phyloP scores from a whole-genome alignment of 2,113 vertebrate genomes.

The Recurvirostra avosetta region DNA sequence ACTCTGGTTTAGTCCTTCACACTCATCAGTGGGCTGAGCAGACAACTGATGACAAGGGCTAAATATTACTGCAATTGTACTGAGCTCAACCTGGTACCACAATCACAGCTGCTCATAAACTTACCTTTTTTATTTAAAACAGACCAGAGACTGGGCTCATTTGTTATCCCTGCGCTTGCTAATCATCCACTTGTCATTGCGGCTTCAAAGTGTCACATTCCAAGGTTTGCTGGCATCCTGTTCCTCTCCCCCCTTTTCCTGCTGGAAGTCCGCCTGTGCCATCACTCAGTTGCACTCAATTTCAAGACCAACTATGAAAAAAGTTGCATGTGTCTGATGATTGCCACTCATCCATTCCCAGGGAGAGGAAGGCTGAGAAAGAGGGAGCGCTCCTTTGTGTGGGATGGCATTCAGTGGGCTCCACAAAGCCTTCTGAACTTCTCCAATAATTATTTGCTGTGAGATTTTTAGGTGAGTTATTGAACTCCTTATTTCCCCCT shows the following conservation, averaged over 20 bases:
- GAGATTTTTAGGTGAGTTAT: not conserved
- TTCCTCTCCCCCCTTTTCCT: not conserved
- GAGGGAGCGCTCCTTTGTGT: not conserved
- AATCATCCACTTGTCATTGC: not conserved
- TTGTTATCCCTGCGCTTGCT: not conserved
- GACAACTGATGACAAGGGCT: not conserved
- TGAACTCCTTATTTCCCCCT: not conserved
- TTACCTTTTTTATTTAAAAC: not conserved
- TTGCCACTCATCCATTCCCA: not conserved
- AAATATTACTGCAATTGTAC: not conserved
- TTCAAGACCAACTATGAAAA: not conserved
- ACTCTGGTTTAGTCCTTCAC: not conserved
- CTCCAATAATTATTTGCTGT: not conserved
- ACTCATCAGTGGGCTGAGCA: not conserved
- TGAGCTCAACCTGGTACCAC: not conserved
- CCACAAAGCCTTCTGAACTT: not conserved
- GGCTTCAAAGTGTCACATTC: not conserved
- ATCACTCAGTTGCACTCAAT: too few species aligned
- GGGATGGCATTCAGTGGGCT: not conserved
- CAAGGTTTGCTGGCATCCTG: fast-evolving
- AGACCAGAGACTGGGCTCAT: not conserved
- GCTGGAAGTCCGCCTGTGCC: not conserved
- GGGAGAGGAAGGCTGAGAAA: not conserved
- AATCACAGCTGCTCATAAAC: not conserved
- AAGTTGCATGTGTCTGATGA: not conserved